These are phyloP conservation scores for Cheilosia urbana DNA, from an alignment of 2,888 invertebrate genomes.

Conservation along the genomic window DNA sequence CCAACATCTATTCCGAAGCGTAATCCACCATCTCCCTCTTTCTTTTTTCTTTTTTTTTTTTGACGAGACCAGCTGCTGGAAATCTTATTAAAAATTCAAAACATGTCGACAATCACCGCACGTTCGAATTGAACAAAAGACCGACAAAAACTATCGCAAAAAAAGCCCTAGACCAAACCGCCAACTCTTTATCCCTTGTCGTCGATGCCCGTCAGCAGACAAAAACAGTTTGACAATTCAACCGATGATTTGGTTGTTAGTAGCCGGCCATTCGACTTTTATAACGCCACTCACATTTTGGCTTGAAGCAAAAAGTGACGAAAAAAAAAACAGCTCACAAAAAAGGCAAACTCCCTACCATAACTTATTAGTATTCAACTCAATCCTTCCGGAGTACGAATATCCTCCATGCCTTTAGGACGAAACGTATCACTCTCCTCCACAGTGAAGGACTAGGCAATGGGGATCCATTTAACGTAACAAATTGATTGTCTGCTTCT, in stretches of 20 bases:
- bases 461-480: slow-evolving; percentile 51
- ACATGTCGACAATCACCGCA: slow-evolving; percentile 64
- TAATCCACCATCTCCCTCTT: not conserved
- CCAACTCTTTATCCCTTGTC: not conserved
- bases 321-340: not conserved
- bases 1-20: not conserved
- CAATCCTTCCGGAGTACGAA: slow-evolving; percentile 33
- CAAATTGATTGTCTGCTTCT: slow-evolving; percentile 58
- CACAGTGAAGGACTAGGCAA: slow-evolving; percentile 6
- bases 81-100: slow-evolving; percentile 64
- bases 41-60: not conserved
- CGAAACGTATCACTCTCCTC: not conserved
- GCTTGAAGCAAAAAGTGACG: slow-evolving; percentile 4
- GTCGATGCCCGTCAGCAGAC: slow-evolving; percentile 19
- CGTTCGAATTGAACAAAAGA: slow-evolving; percentile 57
- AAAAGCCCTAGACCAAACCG: not conserved
- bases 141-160: slow-evolving; percentile 5
- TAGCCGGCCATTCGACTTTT: slow-evolving; percentile 28
- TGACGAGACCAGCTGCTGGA: not conserved
- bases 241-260: slow-evolving; percentile 65
- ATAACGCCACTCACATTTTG: slow-evolving; percentile 27
- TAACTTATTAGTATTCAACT: slow-evolving; percentile 70
- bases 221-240: slow-evolving; percentile 66
- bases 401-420: slow-evolving; percentile 23
- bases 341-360: slow-evolving; percentile 22